Evolutionary conservation across 2,888 invertebrate species (phyloP), one percentile per base, ranked within the genome.

Genomic region (Balanococcus diminutus): DNA sequence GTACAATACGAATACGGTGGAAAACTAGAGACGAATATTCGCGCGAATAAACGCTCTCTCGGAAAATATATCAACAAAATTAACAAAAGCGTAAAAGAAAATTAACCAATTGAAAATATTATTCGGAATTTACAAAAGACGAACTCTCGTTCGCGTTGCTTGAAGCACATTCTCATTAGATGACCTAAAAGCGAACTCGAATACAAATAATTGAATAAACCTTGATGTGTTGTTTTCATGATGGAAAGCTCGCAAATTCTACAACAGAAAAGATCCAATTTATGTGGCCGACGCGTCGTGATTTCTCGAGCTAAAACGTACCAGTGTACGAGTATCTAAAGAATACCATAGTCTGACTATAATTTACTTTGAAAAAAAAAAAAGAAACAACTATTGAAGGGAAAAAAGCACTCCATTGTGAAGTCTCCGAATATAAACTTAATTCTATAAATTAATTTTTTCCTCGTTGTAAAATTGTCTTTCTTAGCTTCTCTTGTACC

Each of bases 51-150:
- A 67, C 61, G 56, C 19, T 19, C 56, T 1, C 0, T 3, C 19
- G 28, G 25, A 67, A 67, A 67, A 67, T 67, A 25, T 67, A 28
- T 22, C 61, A 67, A 28, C 61, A 28, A 28, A 67, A 67, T 25
- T 67, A 28, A 56, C 56, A 56, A 67, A 67, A 67, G 61, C 61
- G 61, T 28, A 22, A 67, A 67, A 67, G 61, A 67, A 67, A 67
- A 67, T 67, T 67, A 67, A 25, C 61, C 61, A 67, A 67, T 67
- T 67, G 61, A 67, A 56, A 67, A 67, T 67, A 67, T 67, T 28
- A 9, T 3, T 67, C 11, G 28, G 61, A 67, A 11, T 28, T 61
- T 61, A n/a, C 51, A 51, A 51, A 51, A 51, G 51, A 51, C 19
- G 11, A 3, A 3, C 19, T 51, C 19, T 4, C 51, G 46, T 51